Evolutionary conservation across 1,140 invertebrate genomes (phyloP).

Genomic region (Bombus vancouverensis): DNA sequence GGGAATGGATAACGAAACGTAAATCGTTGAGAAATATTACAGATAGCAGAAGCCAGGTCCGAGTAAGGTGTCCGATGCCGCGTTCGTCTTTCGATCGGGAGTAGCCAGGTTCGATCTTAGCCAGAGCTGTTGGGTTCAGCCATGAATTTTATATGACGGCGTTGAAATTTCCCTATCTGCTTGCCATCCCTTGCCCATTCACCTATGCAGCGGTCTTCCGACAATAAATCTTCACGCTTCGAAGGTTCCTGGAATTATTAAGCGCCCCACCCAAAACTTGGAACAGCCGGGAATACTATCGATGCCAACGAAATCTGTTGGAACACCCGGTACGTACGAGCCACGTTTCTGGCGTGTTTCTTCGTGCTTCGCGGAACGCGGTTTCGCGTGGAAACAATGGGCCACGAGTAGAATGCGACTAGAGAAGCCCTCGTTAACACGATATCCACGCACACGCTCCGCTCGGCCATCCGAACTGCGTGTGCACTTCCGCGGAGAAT

Average conservation of each 20-base stretch:
- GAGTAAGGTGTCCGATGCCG: no score
- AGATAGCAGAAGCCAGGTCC: not conserved
- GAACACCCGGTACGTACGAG: not conserved
- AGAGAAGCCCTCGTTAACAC: no score
- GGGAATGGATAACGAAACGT: not conserved
- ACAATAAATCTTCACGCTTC: not conserved
- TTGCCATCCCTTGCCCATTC: not conserved
- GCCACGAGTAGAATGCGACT: not conserved
- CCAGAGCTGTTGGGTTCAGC: not conserved
- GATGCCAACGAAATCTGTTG: not conserved
- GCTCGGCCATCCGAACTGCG: not conserved
- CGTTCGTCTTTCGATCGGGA: not conserved
- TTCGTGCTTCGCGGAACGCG: constrained; percentile 11
- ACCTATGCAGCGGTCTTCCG: not conserved
- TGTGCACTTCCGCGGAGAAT: not conserved
- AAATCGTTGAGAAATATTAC: not conserved
- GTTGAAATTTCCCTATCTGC: not conserved
- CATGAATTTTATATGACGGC: not conserved
- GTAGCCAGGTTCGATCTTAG: no score
- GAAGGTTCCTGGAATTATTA: not conserved
- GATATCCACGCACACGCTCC: no score
- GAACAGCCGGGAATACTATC: not conserved
- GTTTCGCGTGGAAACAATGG: constrained; percentile 1
- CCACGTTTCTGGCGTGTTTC: constrained; percentile 14
- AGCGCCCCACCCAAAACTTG: not conserved